A percentile compares a stretch with the other conserved stretches of the same genome.
Evolutionary conservation across 1,140 invertebrate genomes (phyloP).

Genomic region (Sycophila sp.): DNA sequence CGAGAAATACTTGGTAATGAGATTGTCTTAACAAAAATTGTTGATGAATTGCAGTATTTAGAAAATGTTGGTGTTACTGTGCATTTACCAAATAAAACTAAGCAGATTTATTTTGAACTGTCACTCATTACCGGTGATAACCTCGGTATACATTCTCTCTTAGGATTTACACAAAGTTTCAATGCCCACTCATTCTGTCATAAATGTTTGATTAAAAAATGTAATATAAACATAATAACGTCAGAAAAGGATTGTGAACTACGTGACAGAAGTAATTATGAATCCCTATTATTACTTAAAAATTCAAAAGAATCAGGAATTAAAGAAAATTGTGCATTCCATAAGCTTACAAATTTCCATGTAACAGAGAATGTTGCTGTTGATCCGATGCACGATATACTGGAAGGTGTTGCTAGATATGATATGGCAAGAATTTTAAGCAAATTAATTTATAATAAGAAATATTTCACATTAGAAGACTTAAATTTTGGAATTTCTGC

Average conservation of each 20-base stretch:
- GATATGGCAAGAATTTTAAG: neutral
- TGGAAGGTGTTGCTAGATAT: neutral
- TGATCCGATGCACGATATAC: neutral
- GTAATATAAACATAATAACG: slow-evolving; percentile 38
- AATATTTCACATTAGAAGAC: too few species aligned
- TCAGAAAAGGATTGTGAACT: slow-evolving; percentile 5
- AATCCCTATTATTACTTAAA: neutral
- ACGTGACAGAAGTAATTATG: neutral
- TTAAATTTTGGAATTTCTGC: too few species aligned
- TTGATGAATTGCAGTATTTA: slow-evolving; percentile 47
- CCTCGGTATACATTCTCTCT: slow-evolving; percentile 49
- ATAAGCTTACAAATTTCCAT: neutral
- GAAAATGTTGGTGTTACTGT: slow-evolving; percentile 44
- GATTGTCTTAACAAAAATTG: slow-evolving; percentile 43
- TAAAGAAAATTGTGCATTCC: neutral
- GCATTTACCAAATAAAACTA: slow-evolving; percentile 17
- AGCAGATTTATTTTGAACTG: slow-evolving; percentile 46
- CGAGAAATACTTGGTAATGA: slow-evolving; percentile 43
- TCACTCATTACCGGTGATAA: slow-evolving; percentile 53
- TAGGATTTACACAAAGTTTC: slow-evolving; percentile 52
- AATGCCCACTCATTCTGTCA: slow-evolving; percentile 44
- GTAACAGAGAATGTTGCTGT: neutral
- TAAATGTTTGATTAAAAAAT: slow-evolving; percentile 46
- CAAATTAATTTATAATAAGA: too few species aligned
- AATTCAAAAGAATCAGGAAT: neutral